These are phyloP conservation scores for Tholera decimalis DNA, from an alignment of 2,888 invertebrate species.

Conservation along the genomic window DNA sequence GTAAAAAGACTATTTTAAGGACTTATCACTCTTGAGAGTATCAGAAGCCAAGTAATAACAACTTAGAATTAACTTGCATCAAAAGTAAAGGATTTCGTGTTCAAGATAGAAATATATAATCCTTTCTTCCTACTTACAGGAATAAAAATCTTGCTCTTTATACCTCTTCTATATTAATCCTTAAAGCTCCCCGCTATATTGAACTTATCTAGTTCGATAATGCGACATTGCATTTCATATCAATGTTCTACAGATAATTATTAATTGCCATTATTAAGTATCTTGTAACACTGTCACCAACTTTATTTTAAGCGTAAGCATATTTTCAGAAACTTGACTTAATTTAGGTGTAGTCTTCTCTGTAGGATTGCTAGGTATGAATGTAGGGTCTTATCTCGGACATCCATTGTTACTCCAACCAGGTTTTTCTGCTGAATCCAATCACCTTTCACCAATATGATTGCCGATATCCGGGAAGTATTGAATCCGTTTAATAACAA, in stretches of 20 bases:
- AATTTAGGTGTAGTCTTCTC: not conserved
- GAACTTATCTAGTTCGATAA: no score
- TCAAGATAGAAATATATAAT: no score
- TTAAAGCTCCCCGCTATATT: no score
- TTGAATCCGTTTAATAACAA: slow-evolving; percentile 83
- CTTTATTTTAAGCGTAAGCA: not conserved
- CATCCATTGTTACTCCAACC: slow-evolving; percentile 42
- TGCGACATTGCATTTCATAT: not conserved
- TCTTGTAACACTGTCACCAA: not conserved
- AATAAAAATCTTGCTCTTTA: no score
- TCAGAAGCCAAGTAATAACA: no score
- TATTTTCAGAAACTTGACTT: not conserved
- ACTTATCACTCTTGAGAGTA: no score
- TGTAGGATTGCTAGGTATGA: not conserved
- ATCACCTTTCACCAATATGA: slow-evolving; percentile 83
- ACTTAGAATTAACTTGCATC: no score
- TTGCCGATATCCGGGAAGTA: slow-evolving; percentile 90
- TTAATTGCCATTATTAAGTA: not conserved
- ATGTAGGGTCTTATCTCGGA: slow-evolving; percentile 13
- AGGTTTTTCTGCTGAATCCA: slow-evolving; percentile 74
- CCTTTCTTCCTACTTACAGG: no score
- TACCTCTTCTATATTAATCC: no score
- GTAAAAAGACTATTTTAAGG: no score
- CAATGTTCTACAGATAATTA: not conserved
- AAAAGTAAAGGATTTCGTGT: no score